A percentile compares a stretch with the other conserved stretches of the same genome.
Evolutionary conservation across 2,797 vertebrate species (phyloP).

Genomic region (Coregonus suidteri): DNA sequence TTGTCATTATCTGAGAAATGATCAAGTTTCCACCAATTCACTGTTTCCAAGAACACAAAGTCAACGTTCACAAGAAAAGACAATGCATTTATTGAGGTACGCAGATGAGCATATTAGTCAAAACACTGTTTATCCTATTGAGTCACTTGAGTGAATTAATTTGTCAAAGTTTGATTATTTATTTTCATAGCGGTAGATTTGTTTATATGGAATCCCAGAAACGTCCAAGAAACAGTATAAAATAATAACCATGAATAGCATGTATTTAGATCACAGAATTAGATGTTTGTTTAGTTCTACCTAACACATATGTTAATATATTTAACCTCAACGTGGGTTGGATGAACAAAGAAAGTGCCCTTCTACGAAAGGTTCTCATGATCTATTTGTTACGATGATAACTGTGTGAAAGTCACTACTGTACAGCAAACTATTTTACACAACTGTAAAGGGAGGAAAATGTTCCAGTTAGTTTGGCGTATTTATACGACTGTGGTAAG

Average conservation of each 20-base stretch:
- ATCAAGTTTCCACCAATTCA: not conserved
- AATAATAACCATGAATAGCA: conserved; percentile 29
- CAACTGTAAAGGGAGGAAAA: conserved; percentile 25
- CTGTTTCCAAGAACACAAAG: conserved; percentile 11
- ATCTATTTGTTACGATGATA: conserved; percentile 12
- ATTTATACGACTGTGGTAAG: not conserved
- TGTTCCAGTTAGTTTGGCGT: conserved; percentile 29
- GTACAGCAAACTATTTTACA: conserved; percentile 26
- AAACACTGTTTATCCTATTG: not conserved
- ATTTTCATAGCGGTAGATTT: not conserved
- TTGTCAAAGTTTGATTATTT: conserved; percentile 10
- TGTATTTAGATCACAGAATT: conserved; percentile 42
- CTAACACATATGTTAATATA: conserved; percentile 34
- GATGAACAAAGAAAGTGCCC: conserved; percentile 39
- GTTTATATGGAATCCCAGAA: not conserved
- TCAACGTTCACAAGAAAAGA: conserved; percentile 30
- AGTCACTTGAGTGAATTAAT: not conserved
- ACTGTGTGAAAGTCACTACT: conserved; percentile 1
- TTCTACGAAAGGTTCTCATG: conserved; percentile 29
- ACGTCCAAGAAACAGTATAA: not conserved
- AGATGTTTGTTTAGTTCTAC: conserved; percentile 32
- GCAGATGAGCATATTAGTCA: conserved; percentile 23
- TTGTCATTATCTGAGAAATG: no score
- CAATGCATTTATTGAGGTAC: conserved; percentile 46
- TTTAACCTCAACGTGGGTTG: conserved; percentile 24